Evolutionary conservation across 1,140 invertebrate species (phyloP).

Genomic region (Gerris buenoi): DNA sequence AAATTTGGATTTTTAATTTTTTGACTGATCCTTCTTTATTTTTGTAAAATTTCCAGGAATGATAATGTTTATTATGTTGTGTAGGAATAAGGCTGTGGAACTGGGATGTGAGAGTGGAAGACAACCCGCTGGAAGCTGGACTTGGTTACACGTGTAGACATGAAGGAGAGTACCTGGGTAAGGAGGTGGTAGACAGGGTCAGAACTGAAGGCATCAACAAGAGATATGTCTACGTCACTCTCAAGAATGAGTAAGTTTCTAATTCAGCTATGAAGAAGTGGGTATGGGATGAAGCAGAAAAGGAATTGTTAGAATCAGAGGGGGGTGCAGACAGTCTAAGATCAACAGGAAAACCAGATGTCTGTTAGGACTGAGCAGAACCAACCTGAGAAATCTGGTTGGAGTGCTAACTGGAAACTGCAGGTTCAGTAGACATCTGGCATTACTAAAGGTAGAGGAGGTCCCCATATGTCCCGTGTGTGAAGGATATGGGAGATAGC

Average conservation of each 20-base stretch:
- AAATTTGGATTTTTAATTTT: background rate
- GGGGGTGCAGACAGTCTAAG: too few species aligned
- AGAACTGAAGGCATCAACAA: conserved; percentile 50
- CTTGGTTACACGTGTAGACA: conserved; percentile 60
- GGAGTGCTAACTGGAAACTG: too few species aligned
- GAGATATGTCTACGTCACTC: conserved; percentile 54
- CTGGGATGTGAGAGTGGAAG: conserved; percentile 59
- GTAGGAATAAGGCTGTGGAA: conserved; percentile 74
- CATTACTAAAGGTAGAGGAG: too few species aligned
- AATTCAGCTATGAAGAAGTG: background rate
- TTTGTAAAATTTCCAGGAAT: background rate
- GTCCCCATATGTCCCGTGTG: too few species aligned
- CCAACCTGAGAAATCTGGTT: too few species aligned
- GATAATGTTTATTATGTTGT: conserved; percentile 4
- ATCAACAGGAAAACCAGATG: too few species aligned
- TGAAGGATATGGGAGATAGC: too few species aligned
- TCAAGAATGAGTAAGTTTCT: conserved; percentile 42
- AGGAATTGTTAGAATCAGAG: background rate
- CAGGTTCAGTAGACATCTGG: too few species aligned
- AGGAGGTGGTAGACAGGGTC: conserved; percentile 45
- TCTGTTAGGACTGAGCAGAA: too few species aligned
- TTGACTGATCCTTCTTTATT: background rate
- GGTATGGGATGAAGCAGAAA: background rate
- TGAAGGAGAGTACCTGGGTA: conserved; percentile 58
- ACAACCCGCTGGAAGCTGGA: conserved; percentile 71